Evolutionary conservation across 1,140 invertebrate species (phyloP), one percentile per base, ranked within the genome.

Genomic region (Papilio dardanus): DNA sequence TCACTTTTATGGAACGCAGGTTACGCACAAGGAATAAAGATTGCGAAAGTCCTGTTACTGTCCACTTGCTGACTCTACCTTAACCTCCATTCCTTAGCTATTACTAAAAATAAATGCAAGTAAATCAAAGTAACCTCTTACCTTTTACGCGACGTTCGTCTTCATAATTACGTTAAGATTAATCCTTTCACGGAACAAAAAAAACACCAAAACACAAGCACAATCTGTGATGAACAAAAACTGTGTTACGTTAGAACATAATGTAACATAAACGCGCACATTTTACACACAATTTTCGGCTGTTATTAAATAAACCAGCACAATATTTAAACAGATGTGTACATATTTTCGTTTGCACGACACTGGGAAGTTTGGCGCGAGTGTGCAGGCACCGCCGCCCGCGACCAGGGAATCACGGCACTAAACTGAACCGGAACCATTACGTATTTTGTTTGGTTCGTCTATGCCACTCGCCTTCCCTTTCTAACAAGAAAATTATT

Each of bases 31-130:
- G 81, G 91, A 92, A 91, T 92, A 86, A 81, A 80, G 88, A 92
- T 91, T 92, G 83, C 87, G 83, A 92, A 90, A 92, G 91, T 92
- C 89, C 91, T 85, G 89, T 92, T 91, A 92, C 80, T 83, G 82
- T 79, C 83, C 80, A 81, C 79, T 86, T 75, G 71, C 76, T 76
- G 74, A 68, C 76, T 78, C 69, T 74, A 74, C 69, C 71, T 74
- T 76, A 75, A 76, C 76, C 78, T 80, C 79, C 76, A 79, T 79
- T 76, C 74, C 79, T 81, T 78, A 58, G 67, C 65, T 46, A 19
- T 35, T 40, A 28, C 46, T 46, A 54, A 67, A 62, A 73, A 73
- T 37, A 62, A 35, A 75, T 67, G 69, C 42, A 76, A 75, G 37
- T 68, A 78, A 79, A 71, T 74, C 24, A 68, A 77, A 74, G 76